Evolutionary conservation across 2,888 invertebrate genomes (phyloP).

Genomic region (Diaperis boleti): DNA sequence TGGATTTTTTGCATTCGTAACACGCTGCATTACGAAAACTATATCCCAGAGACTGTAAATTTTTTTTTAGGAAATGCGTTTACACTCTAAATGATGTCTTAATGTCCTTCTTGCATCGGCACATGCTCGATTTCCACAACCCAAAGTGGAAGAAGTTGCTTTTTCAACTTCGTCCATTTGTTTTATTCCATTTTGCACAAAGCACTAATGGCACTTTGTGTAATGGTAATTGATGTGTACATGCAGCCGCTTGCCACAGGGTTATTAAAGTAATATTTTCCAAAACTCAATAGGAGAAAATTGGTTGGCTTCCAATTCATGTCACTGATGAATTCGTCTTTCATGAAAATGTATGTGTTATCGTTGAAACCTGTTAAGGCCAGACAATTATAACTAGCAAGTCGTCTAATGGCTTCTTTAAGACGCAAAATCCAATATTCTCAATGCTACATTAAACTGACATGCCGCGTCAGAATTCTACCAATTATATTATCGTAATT

Average conservation of each 20-base stretch:
- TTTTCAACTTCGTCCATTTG: not conserved
- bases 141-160: not conserved
- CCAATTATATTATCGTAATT: too few species aligned
- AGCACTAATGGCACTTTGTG: not conserved
- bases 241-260: not conserved
- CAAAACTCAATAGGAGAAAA: too few species aligned
- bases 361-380: too few species aligned
- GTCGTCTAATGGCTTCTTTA: too few species aligned
- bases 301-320: too few species aligned
- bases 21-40: slow-evolving; percentile 18
- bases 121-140: slow-evolving; percentile 2
- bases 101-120: slow-evolving; percentile 5
- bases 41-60: slow-evolving; percentile 5
- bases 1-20: slow-evolving; percentile 20
- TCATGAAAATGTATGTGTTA: too few species aligned
- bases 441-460: too few species aligned
- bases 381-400: too few species aligned
- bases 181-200: slow-evolving; percentile 11
- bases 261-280: not conserved
- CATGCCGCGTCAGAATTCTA: too few species aligned
- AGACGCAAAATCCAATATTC: too few species aligned
- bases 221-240: not conserved
- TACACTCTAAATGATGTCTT: slow-evolving; percentile 4
- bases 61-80: slow-evolving; percentile 8
- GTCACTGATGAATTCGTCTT: too few species aligned